Conservation (phyloP, 1,140 invertebrate species). For the Chymomyza costata region DNA sequence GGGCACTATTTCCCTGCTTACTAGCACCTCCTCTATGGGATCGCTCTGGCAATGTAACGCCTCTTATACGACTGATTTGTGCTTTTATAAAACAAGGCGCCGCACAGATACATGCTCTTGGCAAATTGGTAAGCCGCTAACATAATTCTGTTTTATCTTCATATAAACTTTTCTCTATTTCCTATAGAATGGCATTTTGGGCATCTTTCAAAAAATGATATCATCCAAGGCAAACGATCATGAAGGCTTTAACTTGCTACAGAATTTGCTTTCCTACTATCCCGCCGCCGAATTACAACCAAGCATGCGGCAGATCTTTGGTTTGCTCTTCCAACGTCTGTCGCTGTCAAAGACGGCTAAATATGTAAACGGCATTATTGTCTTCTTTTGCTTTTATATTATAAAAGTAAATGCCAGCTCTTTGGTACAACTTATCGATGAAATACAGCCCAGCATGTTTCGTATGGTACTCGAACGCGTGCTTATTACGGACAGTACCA, state of each 20-base stretch:
- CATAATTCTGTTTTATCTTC: background rate
- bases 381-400: slow-evolving; percentile 92
- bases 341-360: slow-evolving; percentile 96
- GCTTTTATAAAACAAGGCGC: slow-evolving; percentile 88
- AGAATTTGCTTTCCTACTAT: slow-evolving; percentile 87
- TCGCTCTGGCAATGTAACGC: slow-evolving; percentile 92
- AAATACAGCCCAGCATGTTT: slow-evolving; percentile 95
- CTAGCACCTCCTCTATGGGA: slow-evolving; percentile 94
- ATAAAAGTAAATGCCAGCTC: slow-evolving; percentile 84
- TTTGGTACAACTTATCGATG: slow-evolving; percentile 88
- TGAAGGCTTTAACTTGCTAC: slow-evolving; percentile 94
- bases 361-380: slow-evolving; percentile 90
- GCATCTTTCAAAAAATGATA: slow-evolving; percentile 97
- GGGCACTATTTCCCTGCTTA: slow-evolving; percentile 91
- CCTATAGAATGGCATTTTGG: slow-evolving; percentile 87
- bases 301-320: slow-evolving; percentile 92
- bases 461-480: slow-evolving; percentile 94
- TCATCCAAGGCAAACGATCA: slow-evolving; percentile 97
- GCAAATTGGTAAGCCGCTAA: slow-evolving; percentile 80
- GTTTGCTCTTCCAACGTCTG: slow-evolving; percentile 92
- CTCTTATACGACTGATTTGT: slow-evolving; percentile 90
- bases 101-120: slow-evolving; percentile 82
- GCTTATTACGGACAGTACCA: slow-evolving; percentile 89
- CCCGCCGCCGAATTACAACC: slow-evolving; percentile 80
- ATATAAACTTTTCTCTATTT: background rate